phyloP scores from a whole-genome alignment of 2,113 vertebrate species.

The Myocastor coypus region DNA sequence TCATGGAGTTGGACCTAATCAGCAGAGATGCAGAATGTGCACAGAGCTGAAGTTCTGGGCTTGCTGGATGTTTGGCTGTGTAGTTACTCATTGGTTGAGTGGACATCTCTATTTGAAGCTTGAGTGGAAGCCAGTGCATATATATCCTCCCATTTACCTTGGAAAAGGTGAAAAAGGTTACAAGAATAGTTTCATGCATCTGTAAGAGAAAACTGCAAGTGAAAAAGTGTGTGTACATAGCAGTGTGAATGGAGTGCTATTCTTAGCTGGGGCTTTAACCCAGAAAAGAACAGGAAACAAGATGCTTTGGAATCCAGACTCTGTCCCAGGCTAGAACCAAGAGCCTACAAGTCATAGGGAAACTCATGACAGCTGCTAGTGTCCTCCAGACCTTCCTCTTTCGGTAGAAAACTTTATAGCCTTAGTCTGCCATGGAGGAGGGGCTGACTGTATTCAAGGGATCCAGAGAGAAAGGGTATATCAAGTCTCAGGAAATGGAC shows the following conservation, averaged over 20 bases:
- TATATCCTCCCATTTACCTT: too few species aligned
- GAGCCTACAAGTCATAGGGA: slow-evolving; percentile 64
- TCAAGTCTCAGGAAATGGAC: neutral
- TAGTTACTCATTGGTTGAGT: neutral
- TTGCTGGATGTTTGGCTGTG: neutral
- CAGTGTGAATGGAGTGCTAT: slow-evolving; percentile 67
- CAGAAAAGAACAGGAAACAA: slow-evolving; percentile 68
- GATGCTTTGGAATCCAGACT: slow-evolving; percentile 64
- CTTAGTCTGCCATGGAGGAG: slow-evolving; percentile 6
- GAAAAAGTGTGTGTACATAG: slow-evolving; percentile 58
- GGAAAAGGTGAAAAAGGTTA: slow-evolving; percentile 68
- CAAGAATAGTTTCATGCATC: slow-evolving; percentile 67
- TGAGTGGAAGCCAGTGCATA: neutral
- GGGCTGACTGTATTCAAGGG: neutral
- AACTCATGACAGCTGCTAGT: slow-evolving; percentile 62
- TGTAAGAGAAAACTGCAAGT: slow-evolving; percentile 56
- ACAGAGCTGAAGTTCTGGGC: neutral
- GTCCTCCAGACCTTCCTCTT: slow-evolving; percentile 73
- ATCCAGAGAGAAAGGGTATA: slow-evolving; percentile 41
- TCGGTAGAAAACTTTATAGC: slow-evolving; percentile 41
- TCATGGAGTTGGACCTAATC: neutral
- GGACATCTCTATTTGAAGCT: neutral
- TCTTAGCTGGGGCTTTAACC: slow-evolving; percentile 63
- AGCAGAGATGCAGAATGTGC: neutral
- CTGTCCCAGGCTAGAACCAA: slow-evolving; percentile 22